These are phyloP conservation scores for Gryllus longicercus DNA, from an alignment of 2,888 invertebrate species.

Conservation along the genomic window DNA sequence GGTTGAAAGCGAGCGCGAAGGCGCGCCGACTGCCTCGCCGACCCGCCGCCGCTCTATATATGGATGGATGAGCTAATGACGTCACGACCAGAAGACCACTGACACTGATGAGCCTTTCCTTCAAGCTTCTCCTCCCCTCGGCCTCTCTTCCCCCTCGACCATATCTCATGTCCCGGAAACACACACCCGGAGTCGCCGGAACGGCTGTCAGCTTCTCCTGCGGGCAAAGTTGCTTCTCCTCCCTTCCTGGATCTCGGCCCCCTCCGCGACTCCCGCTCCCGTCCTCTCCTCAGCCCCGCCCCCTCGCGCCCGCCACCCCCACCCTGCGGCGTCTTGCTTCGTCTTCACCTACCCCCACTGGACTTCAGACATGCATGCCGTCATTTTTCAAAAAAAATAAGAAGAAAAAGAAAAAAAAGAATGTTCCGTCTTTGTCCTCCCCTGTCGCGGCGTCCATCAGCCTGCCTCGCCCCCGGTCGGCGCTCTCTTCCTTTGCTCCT, in stretches of 20 bases:
- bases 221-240: conserved; percentile 28
- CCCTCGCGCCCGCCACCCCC: conserved; percentile 17
- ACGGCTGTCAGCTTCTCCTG: conserved; percentile 29
- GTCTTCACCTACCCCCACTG: conserved; percentile 23
- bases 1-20: background rate
- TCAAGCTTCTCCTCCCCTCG: conserved; percentile 24
- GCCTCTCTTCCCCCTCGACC: conserved; percentile 25
- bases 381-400: conserved; percentile 31
- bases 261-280: background rate
- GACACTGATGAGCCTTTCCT: conserved; percentile 33
- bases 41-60: conserved; percentile 22
- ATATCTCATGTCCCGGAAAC: conserved; percentile 31
- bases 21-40: background rate
- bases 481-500: background rate
- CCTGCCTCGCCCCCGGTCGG: background rate
- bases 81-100: conserved; percentile 32
- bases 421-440: conserved; percentile 30
- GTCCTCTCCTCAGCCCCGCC: background rate
- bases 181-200: conserved; percentile 28
- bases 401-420: conserved; percentile 22
- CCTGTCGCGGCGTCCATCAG: conserved; percentile 17
- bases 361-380: conserved; percentile 31
- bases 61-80: conserved; percentile 32
- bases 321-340: conserved; percentile 19
- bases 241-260: background rate